phyloP scores from a whole-genome alignment of 2,888 invertebrate species.

The Sphaerophoria rueppellii region DNA sequence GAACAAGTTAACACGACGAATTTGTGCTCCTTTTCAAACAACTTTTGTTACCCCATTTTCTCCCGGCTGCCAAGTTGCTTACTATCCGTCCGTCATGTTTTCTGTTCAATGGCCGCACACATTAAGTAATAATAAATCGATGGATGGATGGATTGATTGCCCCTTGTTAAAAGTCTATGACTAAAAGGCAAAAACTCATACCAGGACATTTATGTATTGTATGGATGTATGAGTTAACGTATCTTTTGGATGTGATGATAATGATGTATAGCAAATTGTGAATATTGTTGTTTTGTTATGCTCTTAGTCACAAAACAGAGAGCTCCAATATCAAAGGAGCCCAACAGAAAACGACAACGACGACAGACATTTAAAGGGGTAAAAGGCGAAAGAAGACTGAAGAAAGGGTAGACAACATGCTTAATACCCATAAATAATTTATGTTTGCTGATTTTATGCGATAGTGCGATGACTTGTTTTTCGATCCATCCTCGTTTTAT shows the following conservation, averaged over 20 bases:
- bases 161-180: conserved; percentile 48
- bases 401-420: neutral
- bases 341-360: neutral
- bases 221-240: neutral
- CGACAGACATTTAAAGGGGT: neutral
- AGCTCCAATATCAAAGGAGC: neutral
- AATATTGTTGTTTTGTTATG: neutral
- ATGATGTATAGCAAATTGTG: neutral
- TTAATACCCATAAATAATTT: conserved; percentile 60
- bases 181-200: conserved; percentile 17
- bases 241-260: neutral
- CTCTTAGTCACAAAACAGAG: conserved; percentile 32
- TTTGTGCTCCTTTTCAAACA: neutral
- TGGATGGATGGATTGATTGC: conserved; percentile 67
- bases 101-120: conserved; percentile 47
- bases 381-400: neutral
- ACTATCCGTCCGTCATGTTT: neutral
- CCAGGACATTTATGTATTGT: neutral
- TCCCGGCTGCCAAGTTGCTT: neutral
- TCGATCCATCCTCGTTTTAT: conserved; percentile 42
- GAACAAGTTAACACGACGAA: neutral
- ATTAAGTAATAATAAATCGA: conserved; percentile 66
- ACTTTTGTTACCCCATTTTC: conserved; percentile 9
- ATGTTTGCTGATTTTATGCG: conserved; percentile 65
- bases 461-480: conserved; percentile 65